Evolutionary conservation across 1,140 invertebrate species (phyloP), one percentile per base, ranked within the genome.

Genomic region (Sycobia sp.): DNA sequence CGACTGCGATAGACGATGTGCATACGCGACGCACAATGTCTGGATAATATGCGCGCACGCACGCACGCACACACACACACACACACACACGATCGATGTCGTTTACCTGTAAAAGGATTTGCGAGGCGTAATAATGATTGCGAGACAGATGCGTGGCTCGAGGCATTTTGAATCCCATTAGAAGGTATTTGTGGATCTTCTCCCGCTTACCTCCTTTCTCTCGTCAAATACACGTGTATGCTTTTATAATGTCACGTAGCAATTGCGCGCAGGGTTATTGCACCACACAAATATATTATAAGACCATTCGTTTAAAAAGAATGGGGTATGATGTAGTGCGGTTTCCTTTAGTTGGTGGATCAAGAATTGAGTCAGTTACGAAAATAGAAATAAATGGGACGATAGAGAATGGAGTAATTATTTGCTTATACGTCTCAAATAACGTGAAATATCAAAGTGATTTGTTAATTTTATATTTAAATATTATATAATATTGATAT

Each of bases 71-170:
- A 25, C 4, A 16, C 9, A 23, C 14, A 18, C 27, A 41, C 18
- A 27, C 11, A 32, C 29, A 7, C 4, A 32, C 29, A 7, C 5
- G 14, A 27, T n/a, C 57, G 36, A 51, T 60, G 58, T 60, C 58
- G 51, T 51, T 60, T 51, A 51, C 47, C 58, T 60, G 43, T 60
- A 60, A 60, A 51, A 29, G 58, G 58, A 60, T 60, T 59, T 59
- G n/a, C 23, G 11, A 32, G 14, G 32, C 16, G 36, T 18, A 50
- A 59, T 59, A n/a, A 50, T 59, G 34, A 59, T 59, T 59, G 46
- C 14, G 34, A 59, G n/a, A 25, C 34, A 18, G 16, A 50, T 18
- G 20, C 23, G 10, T 8, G n/a, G 27, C 22, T 23, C 10, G 16
- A 57, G 27, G 16, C 29, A 38, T 23, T 39, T 25, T 0, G 34